A percentile compares a stretch with the other conserved stretches of the same genome.
Evolutionary conservation across 2,113 vertebrate genomes (phyloP).

Genomic region (Vidua chalybeata): DNA sequence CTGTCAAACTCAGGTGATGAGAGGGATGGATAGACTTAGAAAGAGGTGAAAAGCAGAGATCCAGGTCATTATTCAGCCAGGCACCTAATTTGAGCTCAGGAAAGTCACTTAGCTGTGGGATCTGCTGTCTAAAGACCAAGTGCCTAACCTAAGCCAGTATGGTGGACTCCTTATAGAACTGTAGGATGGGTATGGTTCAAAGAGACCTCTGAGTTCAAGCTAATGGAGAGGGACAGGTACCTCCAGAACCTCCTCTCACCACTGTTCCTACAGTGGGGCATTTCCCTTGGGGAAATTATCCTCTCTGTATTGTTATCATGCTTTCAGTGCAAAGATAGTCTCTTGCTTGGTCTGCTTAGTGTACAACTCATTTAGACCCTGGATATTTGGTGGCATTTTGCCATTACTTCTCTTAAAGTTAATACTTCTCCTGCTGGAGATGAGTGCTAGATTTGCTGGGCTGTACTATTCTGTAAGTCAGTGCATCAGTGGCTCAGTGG

Average conservation of each 20-base stretch:
- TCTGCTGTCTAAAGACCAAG: not conserved
- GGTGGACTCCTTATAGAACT: not conserved
- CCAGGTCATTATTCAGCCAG: not conserved
- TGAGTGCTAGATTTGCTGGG: not conserved
- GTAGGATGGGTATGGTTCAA: not conserved
- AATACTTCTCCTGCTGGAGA: not conserved
- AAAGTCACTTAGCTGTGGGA: not conserved
- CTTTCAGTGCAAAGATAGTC: not conserved
- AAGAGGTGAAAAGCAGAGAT: not conserved
- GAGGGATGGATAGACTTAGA: not conserved
- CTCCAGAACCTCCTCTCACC: not conserved
- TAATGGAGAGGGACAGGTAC: not conserved
- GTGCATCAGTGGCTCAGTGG: not conserved
- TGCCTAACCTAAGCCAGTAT: not conserved
- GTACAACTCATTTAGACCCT: not conserved
- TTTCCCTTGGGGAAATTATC: not conserved
- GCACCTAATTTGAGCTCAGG: not conserved
- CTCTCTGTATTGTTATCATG: not conserved
- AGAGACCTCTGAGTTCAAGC: not conserved
- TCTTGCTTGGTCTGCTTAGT: not conserved
- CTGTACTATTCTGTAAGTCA: not conserved
- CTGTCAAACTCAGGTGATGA: not conserved
- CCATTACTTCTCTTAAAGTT: not conserved
- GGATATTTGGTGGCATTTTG: not conserved
- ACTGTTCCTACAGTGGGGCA: not conserved